These are phyloP conservation scores for Seriola quinqueradiata DNA, from an alignment of 2,113 vertebrate species.

Conservation along the genomic window DNA sequence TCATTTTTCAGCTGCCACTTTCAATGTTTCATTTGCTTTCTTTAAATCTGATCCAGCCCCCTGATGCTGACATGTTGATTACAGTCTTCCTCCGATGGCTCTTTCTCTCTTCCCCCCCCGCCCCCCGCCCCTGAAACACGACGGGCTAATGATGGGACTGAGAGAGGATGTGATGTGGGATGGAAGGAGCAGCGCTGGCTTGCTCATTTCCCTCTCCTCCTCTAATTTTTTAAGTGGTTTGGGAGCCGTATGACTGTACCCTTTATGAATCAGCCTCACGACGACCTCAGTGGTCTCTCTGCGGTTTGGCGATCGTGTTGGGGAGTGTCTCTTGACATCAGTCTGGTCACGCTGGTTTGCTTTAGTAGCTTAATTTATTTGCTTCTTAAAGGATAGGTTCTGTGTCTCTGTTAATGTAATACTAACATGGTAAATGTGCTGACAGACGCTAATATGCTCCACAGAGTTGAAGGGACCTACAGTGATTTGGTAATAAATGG, in stretches of 20 bases:
- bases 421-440: not conserved
- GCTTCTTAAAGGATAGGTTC: not conserved
- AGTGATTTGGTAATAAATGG: no score
- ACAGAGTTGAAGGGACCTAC: no score
- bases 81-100: constrained; percentile 43
- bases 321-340: constrained; percentile 54
- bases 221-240: constrained; percentile 57
- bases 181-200: constrained; percentile 30
- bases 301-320: constrained; percentile 49
- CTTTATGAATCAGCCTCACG: constrained; percentile 54
- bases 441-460: no score
- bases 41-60: constrained; percentile 30
- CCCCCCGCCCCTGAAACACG: not conserved
- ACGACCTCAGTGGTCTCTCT: constrained; percentile 39
- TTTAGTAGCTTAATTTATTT: constrained; percentile 26
- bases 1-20: constrained; percentile 19
- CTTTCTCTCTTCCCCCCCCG: not conserved
- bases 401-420: not conserved
- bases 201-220: constrained; percentile 22
- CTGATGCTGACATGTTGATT: constrained; percentile 60
- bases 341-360: constrained; percentile 40
- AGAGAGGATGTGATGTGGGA: constrained; percentile 50
- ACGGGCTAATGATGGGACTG: constrained; percentile 47
- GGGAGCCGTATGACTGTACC: constrained; percentile 11
- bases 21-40: constrained; percentile 27